A percentile compares a stretch with the other conserved stretches of the same genome.
Evolutionary conservation across 2,888 invertebrate species (phyloP).

Genomic region (Isoperla grammatica): DNA sequence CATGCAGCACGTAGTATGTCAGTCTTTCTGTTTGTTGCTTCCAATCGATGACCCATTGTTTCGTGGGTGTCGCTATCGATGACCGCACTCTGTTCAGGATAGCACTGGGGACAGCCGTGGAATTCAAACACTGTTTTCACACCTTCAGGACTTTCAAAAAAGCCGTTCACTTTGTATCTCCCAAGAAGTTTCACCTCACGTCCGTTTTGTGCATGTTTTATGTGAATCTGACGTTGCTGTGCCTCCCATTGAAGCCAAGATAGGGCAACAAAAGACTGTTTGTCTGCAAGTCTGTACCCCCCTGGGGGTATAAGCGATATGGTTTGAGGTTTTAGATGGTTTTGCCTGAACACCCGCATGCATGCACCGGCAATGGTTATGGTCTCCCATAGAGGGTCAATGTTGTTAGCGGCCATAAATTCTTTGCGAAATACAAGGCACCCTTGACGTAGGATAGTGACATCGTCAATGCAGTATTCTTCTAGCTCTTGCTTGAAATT

Average conservation of each 20-base stretch:
- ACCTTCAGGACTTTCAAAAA: background rate
- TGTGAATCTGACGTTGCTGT: background rate
- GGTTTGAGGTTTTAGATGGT: slow-evolving; percentile 3
- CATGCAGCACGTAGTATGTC: too few species aligned
- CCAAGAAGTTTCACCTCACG: slow-evolving; percentile 26
- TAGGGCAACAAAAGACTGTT: slow-evolving; percentile 5
- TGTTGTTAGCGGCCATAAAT: background rate
- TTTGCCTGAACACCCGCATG: slow-evolving; percentile 16
- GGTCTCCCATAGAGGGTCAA: slow-evolving; percentile 13
- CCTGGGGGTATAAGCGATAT: slow-evolving; percentile 19
- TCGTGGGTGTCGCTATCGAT: too few species aligned
- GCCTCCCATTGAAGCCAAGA: slow-evolving; percentile 2
- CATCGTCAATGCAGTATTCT: background rate
- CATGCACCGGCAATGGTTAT: slow-evolving; percentile 23
- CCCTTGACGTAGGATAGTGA: background rate
- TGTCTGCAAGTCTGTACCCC: slow-evolving; percentile 19
- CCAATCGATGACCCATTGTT: too few species aligned
- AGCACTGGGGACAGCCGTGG: slow-evolving; percentile 32
- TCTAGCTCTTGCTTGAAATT: background rate
- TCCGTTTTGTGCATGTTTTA: slow-evolving; percentile 16
- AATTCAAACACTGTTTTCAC: slow-evolving; percentile 25
- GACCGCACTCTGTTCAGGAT: background rate
- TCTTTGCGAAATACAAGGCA: background rate
- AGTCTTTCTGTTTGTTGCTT: too few species aligned
- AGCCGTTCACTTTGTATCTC: slow-evolving; percentile 28